Percentiles rank a stretch among this genome's conserved stretches.
Conservation (phyloP, 2,797 vertebrate species). For the Phrynocephalus guinanensis region DNA sequence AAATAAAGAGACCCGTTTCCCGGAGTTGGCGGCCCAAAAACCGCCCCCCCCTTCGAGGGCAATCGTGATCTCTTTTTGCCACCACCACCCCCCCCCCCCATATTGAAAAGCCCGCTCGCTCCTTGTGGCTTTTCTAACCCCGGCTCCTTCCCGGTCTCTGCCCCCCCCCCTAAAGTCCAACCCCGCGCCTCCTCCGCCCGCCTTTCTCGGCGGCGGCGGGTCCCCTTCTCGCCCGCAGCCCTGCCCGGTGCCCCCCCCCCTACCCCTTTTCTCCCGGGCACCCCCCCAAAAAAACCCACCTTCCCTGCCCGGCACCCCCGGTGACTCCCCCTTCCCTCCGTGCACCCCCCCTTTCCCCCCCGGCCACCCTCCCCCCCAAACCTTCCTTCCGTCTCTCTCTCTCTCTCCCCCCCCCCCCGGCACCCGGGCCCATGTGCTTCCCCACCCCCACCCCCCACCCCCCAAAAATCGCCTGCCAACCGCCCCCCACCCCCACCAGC, state of each 20-base stretch:
- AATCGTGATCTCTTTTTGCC: too few species aligned
- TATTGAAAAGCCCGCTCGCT: too few species aligned
- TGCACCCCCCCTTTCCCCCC: too few species aligned
- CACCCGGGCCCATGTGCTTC: neutral
- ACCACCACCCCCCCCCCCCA: too few species aligned
- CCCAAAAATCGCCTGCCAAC: too few species aligned
- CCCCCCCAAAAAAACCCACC: neutral
- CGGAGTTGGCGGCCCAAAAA: too few species aligned
- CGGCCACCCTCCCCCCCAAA: too few species aligned
- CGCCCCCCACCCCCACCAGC: accelerated
- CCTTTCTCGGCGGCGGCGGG: neutral
- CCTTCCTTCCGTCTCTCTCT: accelerated
- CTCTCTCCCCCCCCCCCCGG: neutral
- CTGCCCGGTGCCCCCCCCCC: neutral
- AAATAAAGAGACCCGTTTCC: too few species aligned
- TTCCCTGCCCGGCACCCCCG: neutral
- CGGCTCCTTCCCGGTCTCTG: too few species aligned
- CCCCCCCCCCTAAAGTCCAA: too few species aligned
- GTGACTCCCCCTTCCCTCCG: neutral
- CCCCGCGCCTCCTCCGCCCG: neutral
- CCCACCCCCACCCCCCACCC: neutral
- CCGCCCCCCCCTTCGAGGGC: too few species aligned
- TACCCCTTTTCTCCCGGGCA: neutral
- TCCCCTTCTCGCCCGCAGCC: neutral
- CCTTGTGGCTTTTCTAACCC: too few species aligned